Conservation (phyloP, 2,797 vertebrate genomes). For the Erethizon dorsatum region DNA sequence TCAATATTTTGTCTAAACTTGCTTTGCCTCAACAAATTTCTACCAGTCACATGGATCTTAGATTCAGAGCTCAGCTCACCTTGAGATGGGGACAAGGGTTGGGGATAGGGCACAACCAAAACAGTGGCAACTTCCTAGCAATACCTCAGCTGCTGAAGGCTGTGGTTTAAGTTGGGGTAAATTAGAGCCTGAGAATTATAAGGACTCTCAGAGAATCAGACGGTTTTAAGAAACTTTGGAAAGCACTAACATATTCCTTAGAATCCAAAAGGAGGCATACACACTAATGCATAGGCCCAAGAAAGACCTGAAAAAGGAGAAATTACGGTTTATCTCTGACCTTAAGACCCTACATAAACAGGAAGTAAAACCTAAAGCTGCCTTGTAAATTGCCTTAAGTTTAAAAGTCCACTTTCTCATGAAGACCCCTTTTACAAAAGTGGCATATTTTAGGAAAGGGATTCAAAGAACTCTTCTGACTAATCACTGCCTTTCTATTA, state of each 20-base stretch:
- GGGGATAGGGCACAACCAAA: background rate
- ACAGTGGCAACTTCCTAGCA: background rate
- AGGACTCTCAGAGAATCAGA: background rate
- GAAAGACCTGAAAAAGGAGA: background rate
- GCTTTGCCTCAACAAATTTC: background rate
- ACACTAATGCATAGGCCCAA: background rate
- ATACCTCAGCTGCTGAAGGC: background rate
- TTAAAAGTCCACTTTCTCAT: background rate
- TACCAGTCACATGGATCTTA: background rate
- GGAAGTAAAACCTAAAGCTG: background rate
- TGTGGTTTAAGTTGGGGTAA: background rate
- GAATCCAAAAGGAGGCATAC: background rate
- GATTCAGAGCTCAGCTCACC: background rate
- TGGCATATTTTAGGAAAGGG: background rate
- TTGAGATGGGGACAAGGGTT: background rate
- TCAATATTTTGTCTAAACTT: background rate
- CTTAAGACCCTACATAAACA: background rate
- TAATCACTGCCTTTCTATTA: background rate
- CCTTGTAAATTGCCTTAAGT: background rate
- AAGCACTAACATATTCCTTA: background rate
- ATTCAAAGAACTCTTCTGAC: background rate
- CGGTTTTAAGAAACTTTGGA: background rate
- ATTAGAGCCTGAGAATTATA: background rate
- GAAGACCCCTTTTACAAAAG: background rate
- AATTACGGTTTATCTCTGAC: background rate